Conservation (phyloP, 2,797 vertebrate species). For the Cuniculus paca region DNA sequence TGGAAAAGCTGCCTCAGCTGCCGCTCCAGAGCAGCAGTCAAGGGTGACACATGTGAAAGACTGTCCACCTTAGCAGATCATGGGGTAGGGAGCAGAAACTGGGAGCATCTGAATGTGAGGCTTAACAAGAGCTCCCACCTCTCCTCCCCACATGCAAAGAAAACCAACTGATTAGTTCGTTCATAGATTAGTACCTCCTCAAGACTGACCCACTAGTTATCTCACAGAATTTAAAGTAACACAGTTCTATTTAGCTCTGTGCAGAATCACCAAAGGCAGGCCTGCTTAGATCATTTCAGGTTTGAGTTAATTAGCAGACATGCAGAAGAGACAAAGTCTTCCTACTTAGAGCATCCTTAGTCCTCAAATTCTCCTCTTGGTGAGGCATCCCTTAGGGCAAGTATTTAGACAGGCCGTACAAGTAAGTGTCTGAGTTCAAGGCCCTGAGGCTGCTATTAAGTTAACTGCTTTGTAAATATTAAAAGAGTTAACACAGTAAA, state of each 20-base stretch:
- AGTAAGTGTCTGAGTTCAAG: not conserved
- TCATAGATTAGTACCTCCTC: not conserved
- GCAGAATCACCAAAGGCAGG: not conserved
- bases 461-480: slow-evolving; percentile 23
- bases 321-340: not conserved
- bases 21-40: not conserved
- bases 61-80: not conserved
- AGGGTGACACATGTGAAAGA: slow-evolving; percentile 42
- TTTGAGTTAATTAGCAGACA: not conserved
- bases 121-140: not conserved
- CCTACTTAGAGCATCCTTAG: not conserved
- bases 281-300: not conserved
- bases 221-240: slow-evolving; percentile 2
- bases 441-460: not conserved
- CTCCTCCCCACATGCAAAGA: not conserved
- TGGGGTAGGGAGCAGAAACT: not conserved
- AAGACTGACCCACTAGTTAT: not conserved
- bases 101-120: not conserved
- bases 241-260: not conserved
- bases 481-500: not conserved
- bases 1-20: slow-evolving; percentile 61
- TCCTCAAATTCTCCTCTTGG: not conserved
- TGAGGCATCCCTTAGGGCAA: not conserved
- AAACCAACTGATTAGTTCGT: not conserved
- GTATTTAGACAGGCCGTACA: not conserved